Base-by-base conservation (phyloP, 2,888 invertebrate genomes). In the Pteria penguin region DNA sequence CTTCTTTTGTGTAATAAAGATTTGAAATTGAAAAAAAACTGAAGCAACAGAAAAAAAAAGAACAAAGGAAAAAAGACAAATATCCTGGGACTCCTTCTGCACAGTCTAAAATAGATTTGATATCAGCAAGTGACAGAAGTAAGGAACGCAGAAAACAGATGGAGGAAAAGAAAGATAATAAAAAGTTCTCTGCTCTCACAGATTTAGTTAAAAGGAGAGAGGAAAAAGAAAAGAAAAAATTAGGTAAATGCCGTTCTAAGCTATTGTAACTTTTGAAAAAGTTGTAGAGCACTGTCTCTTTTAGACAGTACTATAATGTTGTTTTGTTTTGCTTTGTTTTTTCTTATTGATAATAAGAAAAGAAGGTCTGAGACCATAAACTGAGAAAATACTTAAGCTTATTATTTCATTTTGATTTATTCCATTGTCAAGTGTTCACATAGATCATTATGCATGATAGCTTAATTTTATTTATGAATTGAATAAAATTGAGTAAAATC, bases 1-100 rank as follows among this genome's bases (percentile, higher is more conserved):
- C 18, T 58, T 24, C 26, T 58, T 22, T 31, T 26, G 11, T 26
- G 14, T 27, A 62, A 4, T 76, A 4, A 69, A 94, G 96, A 86
- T 98, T 98, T 95, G 98, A 98, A 92, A 98, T 98, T 75, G 98
- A 98, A 90, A 95, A 97, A 78, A 98, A 98, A 91, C 93, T 98
- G 1, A 94, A 97, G 29, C 94, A 97, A 81, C 97, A 97, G 0
- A 95, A 95, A 84, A 96, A 95, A 84, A 94, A 95, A 66, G 96
- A 96, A 92, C 93, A 92, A 78, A 91, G 92, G 74, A 94, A 94
- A 87, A 93, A 93, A 72, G 93, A 93, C 78, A 93, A 93, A 67
- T 75, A 76, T 18, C 73, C 77, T 27, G n/a, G n/a, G n/a, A 72
- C 86, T 4, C 79, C 82, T 8, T 69, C 83, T 8, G 67, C 75